Evolutionary conservation across 2,113 vertebrate species (phyloP), one percentile per base, ranked within the genome.

Genomic region (Petrocephalus zakoni): DNA sequence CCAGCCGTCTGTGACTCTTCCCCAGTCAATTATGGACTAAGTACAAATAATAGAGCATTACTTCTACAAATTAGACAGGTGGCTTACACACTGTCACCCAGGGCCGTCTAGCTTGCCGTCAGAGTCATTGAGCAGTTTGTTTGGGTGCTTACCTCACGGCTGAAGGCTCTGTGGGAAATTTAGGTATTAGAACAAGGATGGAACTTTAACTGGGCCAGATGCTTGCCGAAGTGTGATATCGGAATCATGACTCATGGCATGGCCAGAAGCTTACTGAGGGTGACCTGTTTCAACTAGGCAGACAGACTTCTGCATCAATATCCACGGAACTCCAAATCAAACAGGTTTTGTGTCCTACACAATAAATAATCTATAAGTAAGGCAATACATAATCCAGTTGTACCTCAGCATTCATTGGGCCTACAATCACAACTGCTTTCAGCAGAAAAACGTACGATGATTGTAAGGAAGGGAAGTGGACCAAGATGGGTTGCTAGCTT

Each of bases 1-100:
- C 53, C 15, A 37, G 51, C 72, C 56, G 19, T 58, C 37, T 22
- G 19, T 83, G 53, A 55, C 37, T 55, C n/a, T 61, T 78, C 29
- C 87, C 51, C 78, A 88, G 75, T 88, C 88, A 84, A 83, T 61
- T 61, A 58, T 49, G 78, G 29, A 21, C 78, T 61, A 61, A 61
- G n/a, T 61, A 61, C 37, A 83, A 88, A 21, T 46, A 83, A 88
- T 58, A 88, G 52, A 46, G 81, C 37, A 56, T 88, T 88, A 88
- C 22, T 55, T 22, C 88, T 42, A 19, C 78, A 84, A 56, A 82
- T 88, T 88, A 82, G 75, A 53, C 87, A 81, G 72, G 87, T 84
- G 34, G 87, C 53, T 82, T 56, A 46, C 75, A 34, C 15, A 47
- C 87, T 29, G 10, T 87, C 85, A 34, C 34, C 56, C 52, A 34